Conservation (phyloP, 1,140 invertebrate species). For the Drosophila arizonae region DNA sequence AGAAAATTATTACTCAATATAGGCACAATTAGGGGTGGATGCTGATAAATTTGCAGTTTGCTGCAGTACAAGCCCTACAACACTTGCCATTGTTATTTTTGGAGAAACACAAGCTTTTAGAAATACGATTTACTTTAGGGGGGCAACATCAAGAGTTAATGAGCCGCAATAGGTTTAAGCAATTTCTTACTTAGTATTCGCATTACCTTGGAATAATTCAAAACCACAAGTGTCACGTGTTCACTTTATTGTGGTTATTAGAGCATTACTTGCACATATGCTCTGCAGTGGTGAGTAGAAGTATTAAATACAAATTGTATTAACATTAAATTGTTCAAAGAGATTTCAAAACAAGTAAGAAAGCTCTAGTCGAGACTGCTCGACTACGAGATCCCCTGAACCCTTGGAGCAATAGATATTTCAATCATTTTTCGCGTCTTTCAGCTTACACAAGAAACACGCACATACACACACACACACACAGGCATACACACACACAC, state of each 20-base stretch:
- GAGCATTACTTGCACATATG: conserved; percentile 71
- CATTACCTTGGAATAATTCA: conserved; percentile 51
- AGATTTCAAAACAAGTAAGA: background rate
- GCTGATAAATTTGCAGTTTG: conserved; percentile 24
- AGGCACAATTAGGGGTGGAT: conserved; percentile 68
- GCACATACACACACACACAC: too few species aligned
- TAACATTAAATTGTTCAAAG: background rate
- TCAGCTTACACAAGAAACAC: too few species aligned
- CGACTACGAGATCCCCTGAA: too few species aligned
- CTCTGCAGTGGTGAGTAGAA: conserved; percentile 40
- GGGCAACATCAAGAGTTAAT: conserved; percentile 64
- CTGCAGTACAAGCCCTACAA: conserved; percentile 1
- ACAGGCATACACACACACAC: too few species aligned
- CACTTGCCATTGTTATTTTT: conserved; percentile 19
- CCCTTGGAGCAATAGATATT: too few species aligned
- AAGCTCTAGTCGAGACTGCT: too few species aligned
- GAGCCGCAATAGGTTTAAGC: conserved; percentile 61
- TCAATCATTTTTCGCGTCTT: too few species aligned
- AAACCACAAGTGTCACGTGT: conserved; percentile 74
- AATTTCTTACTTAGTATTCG: conserved; percentile 46
- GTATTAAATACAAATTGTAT: conserved; percentile 17
- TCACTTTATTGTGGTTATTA: conserved; percentile 61
- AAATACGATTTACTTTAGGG: conserved; percentile 30
- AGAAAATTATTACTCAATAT: conserved; percentile 62
- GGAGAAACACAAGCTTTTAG: conserved; percentile 16